A percentile compares a stretch with the other conserved stretches of the same genome.
phyloP scores from a whole-genome alignment of 1,140 invertebrate species.

The Meloidogyne exigua region DNA sequence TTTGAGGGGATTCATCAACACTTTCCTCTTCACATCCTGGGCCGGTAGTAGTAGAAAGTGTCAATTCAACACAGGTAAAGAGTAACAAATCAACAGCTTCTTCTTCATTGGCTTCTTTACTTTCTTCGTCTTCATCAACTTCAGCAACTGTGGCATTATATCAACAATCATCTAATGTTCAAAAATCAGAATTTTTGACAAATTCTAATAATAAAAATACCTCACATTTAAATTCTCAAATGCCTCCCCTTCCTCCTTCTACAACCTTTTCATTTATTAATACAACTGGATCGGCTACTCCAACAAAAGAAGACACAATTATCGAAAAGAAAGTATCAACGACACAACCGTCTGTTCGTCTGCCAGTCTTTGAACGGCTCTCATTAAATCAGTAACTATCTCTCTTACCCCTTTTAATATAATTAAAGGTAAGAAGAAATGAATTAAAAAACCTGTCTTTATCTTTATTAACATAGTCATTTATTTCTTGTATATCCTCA shows the following conservation, averaged over 20 bases:
- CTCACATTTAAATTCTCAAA: neutral
- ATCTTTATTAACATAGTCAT: no score
- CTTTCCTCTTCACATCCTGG: no score
- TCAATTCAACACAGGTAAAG: neutral
- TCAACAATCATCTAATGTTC: neutral
- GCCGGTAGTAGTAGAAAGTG: neutral
- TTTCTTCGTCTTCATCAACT: slow-evolving; percentile 19
- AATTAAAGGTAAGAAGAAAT: no score
- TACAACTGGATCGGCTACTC: neutral
- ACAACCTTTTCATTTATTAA: no score
- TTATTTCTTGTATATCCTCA: no score
- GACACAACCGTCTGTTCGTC: neutral
- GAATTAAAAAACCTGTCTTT: no score
- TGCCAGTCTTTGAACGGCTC: slow-evolving; percentile 28
- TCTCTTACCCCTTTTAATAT: no score
- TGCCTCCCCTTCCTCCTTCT: neutral
- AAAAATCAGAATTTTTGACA: neutral
- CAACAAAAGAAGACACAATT: neutral
- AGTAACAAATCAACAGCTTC: slow-evolving; percentile 22
- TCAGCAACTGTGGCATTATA: neutral
- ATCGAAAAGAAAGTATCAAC: neutral
- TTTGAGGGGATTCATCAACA: neutral
- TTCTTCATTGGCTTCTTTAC: slow-evolving; percentile 16
- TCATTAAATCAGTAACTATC: slow-evolving; percentile 11
- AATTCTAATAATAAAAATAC: neutral